These are phyloP conservation scores for Sardinella longiceps DNA, from an alignment of 2,797 vertebrate species.

Conservation along the genomic window DNA sequence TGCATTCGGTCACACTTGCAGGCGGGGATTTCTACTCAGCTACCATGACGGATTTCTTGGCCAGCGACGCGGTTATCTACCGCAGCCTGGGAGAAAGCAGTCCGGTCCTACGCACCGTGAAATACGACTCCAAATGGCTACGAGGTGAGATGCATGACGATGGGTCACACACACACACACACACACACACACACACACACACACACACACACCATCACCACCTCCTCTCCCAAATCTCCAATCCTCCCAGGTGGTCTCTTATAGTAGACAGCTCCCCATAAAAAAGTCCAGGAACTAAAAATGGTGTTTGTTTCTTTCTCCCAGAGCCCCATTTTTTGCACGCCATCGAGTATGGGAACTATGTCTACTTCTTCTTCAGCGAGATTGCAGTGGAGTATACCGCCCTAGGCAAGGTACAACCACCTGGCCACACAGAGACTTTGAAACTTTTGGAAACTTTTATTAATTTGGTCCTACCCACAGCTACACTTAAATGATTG, in stretches of 20 bases:
- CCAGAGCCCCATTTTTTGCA: slow-evolving; percentile 93
- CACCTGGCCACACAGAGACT: neutral
- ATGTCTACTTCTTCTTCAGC: slow-evolving; percentile 94
- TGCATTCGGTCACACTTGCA: slow-evolving; percentile 53
- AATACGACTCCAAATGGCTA: slow-evolving; percentile 96
- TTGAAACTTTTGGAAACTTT: neutral
- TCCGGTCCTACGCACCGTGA: slow-evolving; percentile 86
- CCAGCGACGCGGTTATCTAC: slow-evolving; percentile 92
- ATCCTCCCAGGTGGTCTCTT: slow-evolving; percentile 30
- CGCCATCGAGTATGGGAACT: slow-evolving; percentile 88
- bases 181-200: too few species aligned
- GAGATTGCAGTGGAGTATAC: slow-evolving; percentile 94
- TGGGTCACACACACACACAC: neutral
- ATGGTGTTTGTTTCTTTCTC: slow-evolving; percentile 41
- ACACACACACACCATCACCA: neutral
- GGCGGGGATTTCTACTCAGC: slow-evolving; percentile 92
- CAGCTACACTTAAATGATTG: neutral
- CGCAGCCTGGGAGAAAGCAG: slow-evolving; percentile 89
- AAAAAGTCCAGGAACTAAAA: neutral
- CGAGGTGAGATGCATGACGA: slow-evolving; percentile 78
- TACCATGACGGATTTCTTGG: slow-evolving; percentile 92
- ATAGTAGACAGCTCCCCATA: neutral
- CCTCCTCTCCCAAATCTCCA: neutral
- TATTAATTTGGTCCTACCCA: neutral
- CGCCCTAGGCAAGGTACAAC: slow-evolving; percentile 84